Evolutionary conservation across 2,888 invertebrate species (phyloP).

Genomic region (Thera britannica): DNA sequence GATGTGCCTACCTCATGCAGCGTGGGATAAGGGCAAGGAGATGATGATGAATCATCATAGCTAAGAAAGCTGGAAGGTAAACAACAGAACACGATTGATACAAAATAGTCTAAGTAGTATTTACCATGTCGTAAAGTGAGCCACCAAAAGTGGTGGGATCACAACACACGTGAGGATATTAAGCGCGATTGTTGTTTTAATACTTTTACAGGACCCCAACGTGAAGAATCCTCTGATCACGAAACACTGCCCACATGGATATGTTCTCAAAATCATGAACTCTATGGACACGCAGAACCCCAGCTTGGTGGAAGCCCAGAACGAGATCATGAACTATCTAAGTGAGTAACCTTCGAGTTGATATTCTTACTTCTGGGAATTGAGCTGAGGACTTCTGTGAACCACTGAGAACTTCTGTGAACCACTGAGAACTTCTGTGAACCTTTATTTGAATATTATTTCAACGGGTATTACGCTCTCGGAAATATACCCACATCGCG

Average conservation of each 20-base stretch:
- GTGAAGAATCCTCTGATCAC: constrained; percentile 86
- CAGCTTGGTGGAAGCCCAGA: constrained; percentile 89
- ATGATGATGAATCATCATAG: too few species aligned
- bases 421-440: background rate
- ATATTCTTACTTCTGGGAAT: too few species aligned
- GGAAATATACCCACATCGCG: background rate
- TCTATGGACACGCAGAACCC: constrained; percentile 90
- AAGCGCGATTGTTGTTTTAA: too few species aligned
- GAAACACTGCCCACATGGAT: constrained; percentile 85
- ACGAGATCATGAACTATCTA: constrained; percentile 88
- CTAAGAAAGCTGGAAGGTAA: background rate
- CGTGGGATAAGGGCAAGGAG: too few species aligned
- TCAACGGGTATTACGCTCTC: background rate
- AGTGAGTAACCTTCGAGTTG: constrained; percentile 73
- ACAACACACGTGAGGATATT: too few species aligned
- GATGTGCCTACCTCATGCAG: too few species aligned
- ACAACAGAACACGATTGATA: too few species aligned
- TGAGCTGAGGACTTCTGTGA: too few species aligned
- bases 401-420: background rate
- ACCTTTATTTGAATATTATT: background rate
- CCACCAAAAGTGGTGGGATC: too few species aligned
- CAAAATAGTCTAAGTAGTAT: too few species aligned
- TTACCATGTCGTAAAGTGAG: too few species aligned
- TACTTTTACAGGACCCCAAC: constrained; percentile 61
- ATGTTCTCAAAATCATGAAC: constrained; percentile 93